phyloP scores from a whole-genome alignment of 2,797 vertebrate genomes.

The Ispidina lecontei region DNA sequence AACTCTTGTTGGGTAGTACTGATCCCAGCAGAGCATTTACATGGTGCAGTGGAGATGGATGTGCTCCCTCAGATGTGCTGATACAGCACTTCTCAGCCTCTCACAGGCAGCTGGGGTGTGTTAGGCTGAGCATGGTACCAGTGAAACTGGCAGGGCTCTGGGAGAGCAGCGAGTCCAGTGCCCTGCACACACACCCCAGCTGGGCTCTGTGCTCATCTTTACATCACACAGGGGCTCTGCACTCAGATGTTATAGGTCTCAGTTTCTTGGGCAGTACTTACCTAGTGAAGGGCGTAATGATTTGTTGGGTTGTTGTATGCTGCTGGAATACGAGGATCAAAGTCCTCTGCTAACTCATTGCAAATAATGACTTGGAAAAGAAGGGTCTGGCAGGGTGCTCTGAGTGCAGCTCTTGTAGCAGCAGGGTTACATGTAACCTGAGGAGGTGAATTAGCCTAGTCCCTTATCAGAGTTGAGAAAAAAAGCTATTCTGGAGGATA shows the following conservation, averaged over 20 bases:
- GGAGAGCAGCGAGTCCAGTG: fast-evolving
- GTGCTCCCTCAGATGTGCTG: too few relatives aligned
- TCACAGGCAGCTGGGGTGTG: fast-evolving
- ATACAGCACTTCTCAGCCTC: fast-evolving
- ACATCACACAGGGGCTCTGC: neutral
- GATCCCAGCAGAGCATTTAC: neutral
- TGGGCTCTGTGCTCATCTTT: fast-evolving
- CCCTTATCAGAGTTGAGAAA: neutral
- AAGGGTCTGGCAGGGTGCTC: neutral
- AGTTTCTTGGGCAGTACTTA: fast-evolving
- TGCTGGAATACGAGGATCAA: conserved; percentile 72
- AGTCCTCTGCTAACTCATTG: conserved; percentile 84
- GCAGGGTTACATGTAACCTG: neutral
- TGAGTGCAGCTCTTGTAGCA: neutral
- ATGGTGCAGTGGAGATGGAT: too few relatives aligned
- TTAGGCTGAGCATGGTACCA: fast-evolving
- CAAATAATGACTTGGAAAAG: conserved; percentile 79
- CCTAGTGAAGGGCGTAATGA: fast-evolving
- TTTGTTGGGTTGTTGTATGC: conserved; percentile 26
- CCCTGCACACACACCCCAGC: fast-evolving
- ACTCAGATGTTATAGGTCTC: fast-evolving
- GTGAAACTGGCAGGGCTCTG: neutral
- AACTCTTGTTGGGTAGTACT: neutral
- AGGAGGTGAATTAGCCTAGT: neutral
- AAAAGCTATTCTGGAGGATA: neutral